Conservation (phyloP, 2,113 vertebrate genomes). For the Elgaria multicarinata region DNA sequence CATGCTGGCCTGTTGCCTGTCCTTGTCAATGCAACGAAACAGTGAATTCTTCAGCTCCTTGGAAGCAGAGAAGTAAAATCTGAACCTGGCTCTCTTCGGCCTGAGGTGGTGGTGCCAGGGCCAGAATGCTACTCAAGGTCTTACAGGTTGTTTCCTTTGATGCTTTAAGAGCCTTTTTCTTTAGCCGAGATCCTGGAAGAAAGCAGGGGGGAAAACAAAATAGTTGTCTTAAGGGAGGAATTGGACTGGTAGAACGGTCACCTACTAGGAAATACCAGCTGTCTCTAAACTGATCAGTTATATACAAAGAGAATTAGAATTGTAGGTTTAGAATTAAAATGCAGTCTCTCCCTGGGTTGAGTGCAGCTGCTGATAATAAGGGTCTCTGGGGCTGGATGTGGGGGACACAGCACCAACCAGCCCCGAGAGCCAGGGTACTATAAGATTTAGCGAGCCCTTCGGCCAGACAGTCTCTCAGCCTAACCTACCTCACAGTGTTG, state of each 20-base stretch:
- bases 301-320: background rate
- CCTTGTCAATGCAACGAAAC: background rate
- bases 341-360: too few relatives aligned
- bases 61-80: background rate
- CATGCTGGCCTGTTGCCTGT: too few relatives aligned
- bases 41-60: background rate
- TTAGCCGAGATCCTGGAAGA: conserved; percentile 15
- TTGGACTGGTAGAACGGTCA: background rate
- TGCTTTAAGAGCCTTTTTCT: conserved; percentile 35
- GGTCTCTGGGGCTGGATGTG: background rate
- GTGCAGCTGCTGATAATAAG: background rate
- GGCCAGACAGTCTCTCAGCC: background rate
- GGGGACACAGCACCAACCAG: background rate
- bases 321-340: background rate
- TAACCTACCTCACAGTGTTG: background rate
- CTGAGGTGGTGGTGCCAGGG: background rate
- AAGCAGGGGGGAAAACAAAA: background rate
- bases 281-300: background rate
- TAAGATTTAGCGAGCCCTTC: background rate
- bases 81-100: background rate
- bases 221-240: background rate
- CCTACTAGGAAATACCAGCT: background rate
- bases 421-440: background rate
- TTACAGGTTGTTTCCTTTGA: background rate
- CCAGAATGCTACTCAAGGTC: background rate